Conservation (phyloP, 2,113 vertebrate genomes). For the Corynorhinus townsendii region DNA sequence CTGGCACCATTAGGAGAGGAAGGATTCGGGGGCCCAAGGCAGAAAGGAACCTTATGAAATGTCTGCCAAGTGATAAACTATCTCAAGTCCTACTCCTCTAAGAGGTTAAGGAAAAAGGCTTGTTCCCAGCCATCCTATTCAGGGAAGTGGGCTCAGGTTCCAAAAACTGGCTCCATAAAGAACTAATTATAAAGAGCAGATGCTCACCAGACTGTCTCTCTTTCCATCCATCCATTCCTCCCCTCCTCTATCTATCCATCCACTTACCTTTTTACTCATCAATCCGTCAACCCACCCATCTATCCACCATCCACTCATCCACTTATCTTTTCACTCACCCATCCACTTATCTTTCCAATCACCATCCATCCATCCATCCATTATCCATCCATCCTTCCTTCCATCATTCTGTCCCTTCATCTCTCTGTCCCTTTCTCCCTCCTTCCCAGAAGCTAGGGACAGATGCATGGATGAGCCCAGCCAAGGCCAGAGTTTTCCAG, state of each 20-base stretch:
- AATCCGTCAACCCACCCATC: too few relatives aligned
- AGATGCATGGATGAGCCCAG: too few relatives aligned
- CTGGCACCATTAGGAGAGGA: neutral
- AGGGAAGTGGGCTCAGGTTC: fast-evolving
- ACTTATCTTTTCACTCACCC: too few relatives aligned
- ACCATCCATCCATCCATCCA: too few relatives aligned
- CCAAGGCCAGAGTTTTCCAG: neutral
- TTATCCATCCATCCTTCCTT: neutral
- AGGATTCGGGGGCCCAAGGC: neutral
- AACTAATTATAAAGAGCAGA: too few relatives aligned
- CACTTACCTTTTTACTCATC: neutral
- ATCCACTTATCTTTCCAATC: too few relatives aligned
- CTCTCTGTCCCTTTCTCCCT: neutral
- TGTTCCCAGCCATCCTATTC: fast-evolving
- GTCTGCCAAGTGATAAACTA: neutral
- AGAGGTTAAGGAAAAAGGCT: neutral
- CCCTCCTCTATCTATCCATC: neutral
- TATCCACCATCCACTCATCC: too few relatives aligned
- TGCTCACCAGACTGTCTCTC: neutral
- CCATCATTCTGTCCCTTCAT: neutral
- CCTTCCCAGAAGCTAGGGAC: neutral
- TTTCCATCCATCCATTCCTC: fast-evolving
- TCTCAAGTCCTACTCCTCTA: neutral
- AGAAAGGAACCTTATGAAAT: too few relatives aligned
- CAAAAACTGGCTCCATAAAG: neutral